Conservation (phyloP, 2,888 invertebrate species). For the Zhuqinia jingwanae region DNA sequence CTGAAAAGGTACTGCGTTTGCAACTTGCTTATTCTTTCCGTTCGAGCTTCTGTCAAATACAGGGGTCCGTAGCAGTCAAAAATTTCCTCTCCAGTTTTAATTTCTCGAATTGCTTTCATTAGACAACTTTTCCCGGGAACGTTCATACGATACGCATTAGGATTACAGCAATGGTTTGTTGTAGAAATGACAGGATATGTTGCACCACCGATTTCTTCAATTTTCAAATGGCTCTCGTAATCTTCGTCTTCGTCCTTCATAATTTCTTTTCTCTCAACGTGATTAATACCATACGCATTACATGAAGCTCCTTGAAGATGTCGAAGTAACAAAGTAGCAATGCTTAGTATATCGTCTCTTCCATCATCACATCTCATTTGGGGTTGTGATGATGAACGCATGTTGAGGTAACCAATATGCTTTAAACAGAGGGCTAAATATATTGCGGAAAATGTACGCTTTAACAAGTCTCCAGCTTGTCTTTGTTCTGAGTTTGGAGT, state of each 20-base stretch:
- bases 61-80: constrained; percentile 82
- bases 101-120: constrained; percentile 80
- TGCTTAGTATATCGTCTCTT: constrained; percentile 72
- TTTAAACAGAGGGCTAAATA: constrained; percentile 81
- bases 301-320: constrained; percentile 82
- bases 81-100: constrained; percentile 81
- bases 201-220: constrained; percentile 81
- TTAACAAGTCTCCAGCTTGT: constrained; percentile 80
- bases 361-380: background rate
- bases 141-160: constrained; percentile 82
- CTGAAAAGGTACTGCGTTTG: constrained; percentile 81
- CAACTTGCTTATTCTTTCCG: constrained; percentile 80
- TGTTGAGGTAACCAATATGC: constrained; percentile 76
- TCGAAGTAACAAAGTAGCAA: constrained; percentile 81
- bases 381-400: no score
- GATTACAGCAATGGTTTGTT: constrained; percentile 82
- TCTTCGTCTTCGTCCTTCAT: constrained; percentile 80
- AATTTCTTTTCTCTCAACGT: constrained; percentile 68
- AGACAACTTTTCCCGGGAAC: constrained; percentile 79
- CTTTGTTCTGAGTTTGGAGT: constrained; percentile 80
- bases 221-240: constrained; percentile 64
- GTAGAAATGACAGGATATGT: constrained; percentile 81
- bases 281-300: constrained; percentile 82
- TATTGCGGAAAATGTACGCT: constrained; percentile 81
- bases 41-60: constrained; percentile 80